Percentiles rank a stretch among this genome's conserved stretches.
phyloP scores from a whole-genome alignment of 1,140 invertebrate genomes.

The Chironomus striatipennis region DNA sequence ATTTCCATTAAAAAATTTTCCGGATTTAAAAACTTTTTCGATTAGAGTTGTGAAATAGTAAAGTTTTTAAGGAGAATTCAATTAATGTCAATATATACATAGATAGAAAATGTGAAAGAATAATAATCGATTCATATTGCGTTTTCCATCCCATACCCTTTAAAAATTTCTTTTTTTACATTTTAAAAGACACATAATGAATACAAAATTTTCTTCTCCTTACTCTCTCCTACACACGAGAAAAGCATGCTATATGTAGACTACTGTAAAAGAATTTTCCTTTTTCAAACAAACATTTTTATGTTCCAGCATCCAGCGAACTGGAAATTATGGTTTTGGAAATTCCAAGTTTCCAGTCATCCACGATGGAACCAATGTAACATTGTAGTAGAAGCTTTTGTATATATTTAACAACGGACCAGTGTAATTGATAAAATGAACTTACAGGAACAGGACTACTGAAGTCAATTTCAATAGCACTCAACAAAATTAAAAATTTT shows the following conservation, averaged over 20 bases:
- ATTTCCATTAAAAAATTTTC: too few species aligned
- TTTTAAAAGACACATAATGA: conserved; percentile 8
- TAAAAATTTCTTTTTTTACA: neutral
- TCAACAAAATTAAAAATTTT: neutral
- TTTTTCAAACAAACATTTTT: too few species aligned
- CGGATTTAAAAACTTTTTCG: neutral
- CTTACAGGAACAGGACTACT: neutral
- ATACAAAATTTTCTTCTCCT: neutral
- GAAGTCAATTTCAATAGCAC: neutral
- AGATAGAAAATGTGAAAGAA: neutral
- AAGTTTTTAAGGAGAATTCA: neutral
- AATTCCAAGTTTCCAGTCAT: too few species aligned
- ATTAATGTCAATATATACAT: neutral
- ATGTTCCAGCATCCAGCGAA: too few species aligned
- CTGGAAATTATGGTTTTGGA: too few species aligned
- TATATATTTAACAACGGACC: neutral
- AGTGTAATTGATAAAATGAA: conserved; percentile 1
- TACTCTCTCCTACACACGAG: neutral
- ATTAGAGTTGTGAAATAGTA: neutral
- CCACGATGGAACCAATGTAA: too few species aligned
- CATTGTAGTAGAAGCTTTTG: too few species aligned
- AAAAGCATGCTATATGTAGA: too few species aligned
- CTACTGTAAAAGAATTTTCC: too few species aligned
- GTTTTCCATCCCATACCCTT: neutral
- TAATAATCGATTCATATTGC: conserved; percentile 1